Evolutionary conservation across 2,888 invertebrate species (phyloP).

Genomic region (Thymelicus acteon): DNA sequence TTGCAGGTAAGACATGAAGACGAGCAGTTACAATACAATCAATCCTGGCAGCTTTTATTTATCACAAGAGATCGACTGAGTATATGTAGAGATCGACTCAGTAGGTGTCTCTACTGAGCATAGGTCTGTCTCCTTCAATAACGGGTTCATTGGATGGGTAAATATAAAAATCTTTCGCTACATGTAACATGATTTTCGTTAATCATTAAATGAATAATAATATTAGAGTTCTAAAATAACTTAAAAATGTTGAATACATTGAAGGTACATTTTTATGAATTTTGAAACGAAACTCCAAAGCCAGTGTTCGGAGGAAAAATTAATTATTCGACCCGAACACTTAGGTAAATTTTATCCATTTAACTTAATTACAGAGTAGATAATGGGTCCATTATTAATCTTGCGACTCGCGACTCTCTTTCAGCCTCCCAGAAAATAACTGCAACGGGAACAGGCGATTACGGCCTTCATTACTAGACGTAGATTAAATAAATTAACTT

Average conservation of each 20-base stretch:
- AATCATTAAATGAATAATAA: no score
- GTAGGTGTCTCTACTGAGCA: no score
- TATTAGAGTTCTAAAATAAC: no score
- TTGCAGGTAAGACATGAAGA: not conserved
- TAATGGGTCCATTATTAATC: conserved; percentile 74
- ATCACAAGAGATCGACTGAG: no score
- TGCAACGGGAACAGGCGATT: conserved; percentile 51
- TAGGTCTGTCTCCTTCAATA: no score
- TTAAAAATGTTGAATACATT: no score
- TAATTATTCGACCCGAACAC: conserved; percentile 64
- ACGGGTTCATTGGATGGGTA: no score
- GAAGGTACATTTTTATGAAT: not conserved
- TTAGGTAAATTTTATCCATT: conserved; percentile 72
- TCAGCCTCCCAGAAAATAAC: conserved; percentile 51
- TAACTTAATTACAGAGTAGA: conserved; percentile 73
- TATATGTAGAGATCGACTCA: no score
- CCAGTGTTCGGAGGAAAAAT: conserved; percentile 54
- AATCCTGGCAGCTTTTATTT: no score
- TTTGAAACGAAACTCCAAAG: not conserved
- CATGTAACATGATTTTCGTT: no score
- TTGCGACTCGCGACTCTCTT: conserved; percentile 56
- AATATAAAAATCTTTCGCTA: no score
- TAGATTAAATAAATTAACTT: conserved; percentile 14
- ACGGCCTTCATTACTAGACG: conserved; percentile 42
- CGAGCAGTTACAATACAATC: not conserved